Percentiles rank a stretch among this genome's conserved stretches.
These are phyloP conservation scores for Mastomys natalensis DNA, from an alignment of 2,113 vertebrate species.

Conservation along the genomic window DNA sequence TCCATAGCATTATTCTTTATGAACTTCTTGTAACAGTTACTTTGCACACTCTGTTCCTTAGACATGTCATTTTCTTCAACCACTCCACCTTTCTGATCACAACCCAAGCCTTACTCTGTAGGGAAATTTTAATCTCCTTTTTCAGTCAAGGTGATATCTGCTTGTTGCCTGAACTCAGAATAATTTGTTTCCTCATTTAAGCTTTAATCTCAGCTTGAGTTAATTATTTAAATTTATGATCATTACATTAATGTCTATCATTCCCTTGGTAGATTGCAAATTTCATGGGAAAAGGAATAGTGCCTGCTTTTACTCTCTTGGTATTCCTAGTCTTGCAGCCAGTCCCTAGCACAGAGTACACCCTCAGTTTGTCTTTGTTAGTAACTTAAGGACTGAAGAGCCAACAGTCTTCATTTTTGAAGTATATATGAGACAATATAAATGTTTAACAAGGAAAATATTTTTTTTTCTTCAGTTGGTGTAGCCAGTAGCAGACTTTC, in stretches of 20 bases:
- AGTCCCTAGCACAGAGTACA: not conserved
- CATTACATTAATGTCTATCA: not conserved
- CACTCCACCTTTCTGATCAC: not conserved
- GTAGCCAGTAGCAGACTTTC: not conserved
- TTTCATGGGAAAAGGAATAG: not conserved
- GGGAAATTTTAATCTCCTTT: not conserved
- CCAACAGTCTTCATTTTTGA: not conserved
- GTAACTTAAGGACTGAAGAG: not conserved
- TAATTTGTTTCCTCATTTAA: conserved; percentile 6
- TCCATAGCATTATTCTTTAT: not conserved
- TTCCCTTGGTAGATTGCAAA: not conserved
- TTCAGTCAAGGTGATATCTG: not conserved
- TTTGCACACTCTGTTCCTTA: not conserved
- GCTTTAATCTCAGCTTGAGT: conserved; percentile 8
- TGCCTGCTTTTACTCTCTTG: not conserved
- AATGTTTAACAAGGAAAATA: not conserved
- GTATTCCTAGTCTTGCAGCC: not conserved
- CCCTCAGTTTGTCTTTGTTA: not conserved
- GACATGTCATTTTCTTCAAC: not conserved
- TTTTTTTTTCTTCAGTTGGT: not conserved
- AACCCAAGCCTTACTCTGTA: not conserved
- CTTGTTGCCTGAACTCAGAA: not conserved
- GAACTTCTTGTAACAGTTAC: not conserved
- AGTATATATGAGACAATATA: not conserved
- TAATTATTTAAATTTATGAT: conserved; percentile 12